Evolutionary conservation across 2,797 vertebrate genomes (phyloP), one percentile per base, ranked within the genome.

Genomic region (Sebastes flavidus): DNA sequence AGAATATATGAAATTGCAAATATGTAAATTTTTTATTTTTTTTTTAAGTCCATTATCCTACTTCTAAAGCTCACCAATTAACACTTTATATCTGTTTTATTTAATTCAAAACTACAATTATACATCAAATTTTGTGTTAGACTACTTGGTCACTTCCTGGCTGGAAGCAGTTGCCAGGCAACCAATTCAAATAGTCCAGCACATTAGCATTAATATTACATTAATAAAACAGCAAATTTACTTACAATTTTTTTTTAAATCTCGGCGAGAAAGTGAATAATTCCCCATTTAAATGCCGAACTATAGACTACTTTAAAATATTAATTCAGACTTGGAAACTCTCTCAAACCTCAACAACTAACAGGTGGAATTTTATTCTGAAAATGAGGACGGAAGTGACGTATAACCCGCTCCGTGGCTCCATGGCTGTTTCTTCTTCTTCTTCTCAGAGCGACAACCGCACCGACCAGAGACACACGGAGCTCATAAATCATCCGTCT

Each of bases 361-460:
- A 34, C n/a, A 46, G 22, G 22, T 46, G 11, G 67, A 18, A 3
- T 55, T 84, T 75, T 82, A 85, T 74, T 85, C 61, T 86, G 81
- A 76, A 76, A 62, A 10, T 1, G 3, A 1, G 18, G 32, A 6
- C 65, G 77, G 86, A 77, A 82, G 68, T 65, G 24, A 14, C 24
- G 1, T 3, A 1, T 12, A 6, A 27, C 11, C 1, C 29, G 6
- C 11, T 0, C 20, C 1, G 49, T 4, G 20, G 24, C 11, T 36
- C 46, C 46, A 42, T 16, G 38, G 38, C 14, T 42, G 38, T 42
- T 16, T 42, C 38, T 42, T 42, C 38, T 38, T 42, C 13, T 16
- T 42, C 14, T 42, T 42, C 14, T 24, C 73, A 60, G 56, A 25
- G 65, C n/a, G 20, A 49, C 46, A 49, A 49, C 20, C 42, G 22